phyloP scores from a whole-genome alignment of 1,140 invertebrate genomes.

The Euura lappo region DNA sequence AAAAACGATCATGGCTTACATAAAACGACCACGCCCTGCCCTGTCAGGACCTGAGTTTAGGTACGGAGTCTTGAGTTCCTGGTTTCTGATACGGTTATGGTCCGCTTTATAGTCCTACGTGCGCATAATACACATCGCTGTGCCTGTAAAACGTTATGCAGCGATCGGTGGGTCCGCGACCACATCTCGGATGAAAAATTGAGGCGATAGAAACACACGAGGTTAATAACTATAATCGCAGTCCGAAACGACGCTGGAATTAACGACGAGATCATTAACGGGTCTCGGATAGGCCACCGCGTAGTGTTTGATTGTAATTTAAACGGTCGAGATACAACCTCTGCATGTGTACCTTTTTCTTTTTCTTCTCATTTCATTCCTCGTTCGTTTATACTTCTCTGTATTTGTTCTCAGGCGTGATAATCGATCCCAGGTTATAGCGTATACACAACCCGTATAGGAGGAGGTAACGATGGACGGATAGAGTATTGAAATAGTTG shows the following conservation, averaged over 20 bases:
- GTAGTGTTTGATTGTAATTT: neutral
- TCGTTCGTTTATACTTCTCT: neutral
- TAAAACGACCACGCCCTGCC: conserved; percentile 14
- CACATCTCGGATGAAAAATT: neutral
- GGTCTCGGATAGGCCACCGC: neutral
- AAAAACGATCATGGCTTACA: conserved; percentile 26
- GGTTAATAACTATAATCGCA: neutral
- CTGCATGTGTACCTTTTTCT: neutral
- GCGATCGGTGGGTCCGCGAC: neutral
- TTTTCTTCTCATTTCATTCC: neutral
- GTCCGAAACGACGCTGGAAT: neutral
- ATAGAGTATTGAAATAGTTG: neutral
- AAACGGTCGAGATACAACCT: neutral
- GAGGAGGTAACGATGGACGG: neutral
- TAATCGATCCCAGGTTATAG: neutral
- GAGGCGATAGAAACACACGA: neutral
- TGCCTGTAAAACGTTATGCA: neutral
- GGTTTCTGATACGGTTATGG: neutral
- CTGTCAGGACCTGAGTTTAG: neutral
- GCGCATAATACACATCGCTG: neutral
- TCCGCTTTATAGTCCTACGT: neutral
- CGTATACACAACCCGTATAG: neutral
- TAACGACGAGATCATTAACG: neutral
- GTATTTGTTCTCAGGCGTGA: neutral
- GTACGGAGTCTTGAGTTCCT: neutral